Base-by-base conservation (phyloP, 2,888 invertebrate genomes). In the Zonitis immaculata region DNA sequence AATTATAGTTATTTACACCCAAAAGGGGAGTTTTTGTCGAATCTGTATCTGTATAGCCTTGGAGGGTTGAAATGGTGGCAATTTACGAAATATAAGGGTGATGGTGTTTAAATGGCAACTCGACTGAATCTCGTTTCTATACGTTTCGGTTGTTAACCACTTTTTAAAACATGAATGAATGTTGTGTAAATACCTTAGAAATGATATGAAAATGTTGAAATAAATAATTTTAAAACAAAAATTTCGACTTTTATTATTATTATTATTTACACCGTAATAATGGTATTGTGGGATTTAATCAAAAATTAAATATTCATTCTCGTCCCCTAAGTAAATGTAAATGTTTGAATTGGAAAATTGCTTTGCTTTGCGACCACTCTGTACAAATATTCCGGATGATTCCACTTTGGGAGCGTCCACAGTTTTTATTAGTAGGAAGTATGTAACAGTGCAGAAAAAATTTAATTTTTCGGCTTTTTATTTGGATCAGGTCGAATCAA, bases 121-220 rank as follows among this genome's bases (percentile, higher is more conserved):
- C 8, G 18, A 35, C 16, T 18, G 35, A 16, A 18, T 18, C 35
- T 35, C 35, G 35, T 35, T 9, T 35, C 35, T 35, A n/a, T n/a
- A n/a, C n/a, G 35, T 35, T 18, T 35, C 35, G 18, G 35, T 35
- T 35, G 35, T 35, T 35, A 35, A 35, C 35, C 35, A 35, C 18
- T 35, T 18, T n/a, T n/a, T n/a, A n/a, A n/a, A 35, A 35, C 8
- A 18, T 56, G 69, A 62, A 66, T 71, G 72, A 71, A 70, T 70
- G 73, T 66, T 67, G 66, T 74, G 74, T 74, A 74, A 60, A 74
- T 73, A 74, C 65, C 65, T 67, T 73, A 73, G 71, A n/a, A 67
- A 49, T 69, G 69, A 70, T 58, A 61, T 28, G n/a, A 60, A 66
- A 70, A 73, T 71, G 71, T 72, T 73, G 69, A 56, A 73, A 71